Base-by-base conservation (phyloP, 2,797 vertebrate genomes). In the Sebastiscus albofasciatus region DNA sequence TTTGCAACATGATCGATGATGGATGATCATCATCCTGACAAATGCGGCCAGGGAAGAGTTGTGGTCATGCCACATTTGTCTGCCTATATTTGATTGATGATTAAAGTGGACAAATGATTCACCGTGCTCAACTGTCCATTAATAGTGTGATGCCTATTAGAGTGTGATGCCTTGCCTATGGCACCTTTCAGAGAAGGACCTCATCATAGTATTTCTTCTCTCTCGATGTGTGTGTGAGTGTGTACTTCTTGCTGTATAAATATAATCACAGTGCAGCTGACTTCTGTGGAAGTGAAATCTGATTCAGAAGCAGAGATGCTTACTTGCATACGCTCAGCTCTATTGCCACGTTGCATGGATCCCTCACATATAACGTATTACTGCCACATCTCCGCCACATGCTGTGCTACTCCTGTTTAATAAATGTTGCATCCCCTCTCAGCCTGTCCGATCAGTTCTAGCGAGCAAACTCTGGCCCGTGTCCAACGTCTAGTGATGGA, bases 401-500 rank as follows among this genome's bases (percentile, higher is more conserved):
- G 77, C 83, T 68, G 82, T 12, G 42, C 58, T 74, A 31, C 34
- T 46, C 59, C 74, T 69, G 70, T 87, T 83, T 83, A 85, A 70
- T 88, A 90, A 89, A 84, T 80, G 74, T 85, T 75, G 74, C 76
- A 76, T 81, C 84, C 87, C 72, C 75, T 71, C 80, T 54, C 67
- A 27, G 67, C 78, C 75, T 33, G 52, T 82, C 82, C 55, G 75
- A 88, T 90, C 81, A 74, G 73, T 84, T 89, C 61, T 60, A 22
- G 74, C 36, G 12, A 83, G 84, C 80, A 80, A 81, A 85, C 68
- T 65, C 79, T 90, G 93, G 91, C 80, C 52, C 27, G 1, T 75
- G 70, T 90, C 84, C 91, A 88, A 27, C 71, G 75, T 88, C 76
- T 76, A 82, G 90, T 96, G 95, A 97, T 94, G 90, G 95, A 96